These are phyloP conservation scores for Aspiorhynchus laticeps DNA, from an alignment of 2,113 vertebrate species.

Conservation along the genomic window DNA sequence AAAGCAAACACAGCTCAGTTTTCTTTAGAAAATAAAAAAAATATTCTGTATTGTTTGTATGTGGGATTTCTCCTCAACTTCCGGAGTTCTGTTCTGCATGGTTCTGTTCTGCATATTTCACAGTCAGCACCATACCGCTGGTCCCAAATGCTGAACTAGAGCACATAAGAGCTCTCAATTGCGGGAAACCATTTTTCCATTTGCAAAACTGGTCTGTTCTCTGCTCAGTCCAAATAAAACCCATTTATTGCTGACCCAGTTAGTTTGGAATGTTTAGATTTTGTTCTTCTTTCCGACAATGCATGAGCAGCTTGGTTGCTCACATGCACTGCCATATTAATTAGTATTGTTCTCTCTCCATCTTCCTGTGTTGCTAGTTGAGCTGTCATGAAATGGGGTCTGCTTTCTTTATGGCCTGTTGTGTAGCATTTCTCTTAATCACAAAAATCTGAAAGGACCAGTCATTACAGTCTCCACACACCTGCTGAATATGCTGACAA, in stretches of 20 bases:
- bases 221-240: background rate
- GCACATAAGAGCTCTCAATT: background rate
- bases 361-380: conserved; percentile 32
- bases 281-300: conserved; percentile 45
- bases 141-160: background rate
- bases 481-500: conserved; percentile 1
- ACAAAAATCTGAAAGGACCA: conserved; percentile 2
- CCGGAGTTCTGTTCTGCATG: background rate
- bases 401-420: conserved; percentile 42
- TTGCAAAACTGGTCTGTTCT: background rate
- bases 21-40: too few relatives aligned
- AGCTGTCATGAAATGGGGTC: conserved; percentile 40
- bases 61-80: background rate
- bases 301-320: conserved; percentile 24
- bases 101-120: background rate
- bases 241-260: conserved; percentile 40
- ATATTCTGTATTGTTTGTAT: too few relatives aligned
- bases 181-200: background rate
- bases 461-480: background rate
- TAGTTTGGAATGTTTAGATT: conserved; percentile 34
- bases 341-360: conserved; percentile 33
- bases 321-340: conserved; percentile 28
- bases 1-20: too few relatives aligned
- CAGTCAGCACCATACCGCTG: background rate
- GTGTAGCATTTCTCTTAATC: conserved; percentile 42